Evolutionary conservation across 2,888 invertebrate genomes (phyloP), one percentile per base, ranked within the genome.

Genomic region (Dicycla oo): DNA sequence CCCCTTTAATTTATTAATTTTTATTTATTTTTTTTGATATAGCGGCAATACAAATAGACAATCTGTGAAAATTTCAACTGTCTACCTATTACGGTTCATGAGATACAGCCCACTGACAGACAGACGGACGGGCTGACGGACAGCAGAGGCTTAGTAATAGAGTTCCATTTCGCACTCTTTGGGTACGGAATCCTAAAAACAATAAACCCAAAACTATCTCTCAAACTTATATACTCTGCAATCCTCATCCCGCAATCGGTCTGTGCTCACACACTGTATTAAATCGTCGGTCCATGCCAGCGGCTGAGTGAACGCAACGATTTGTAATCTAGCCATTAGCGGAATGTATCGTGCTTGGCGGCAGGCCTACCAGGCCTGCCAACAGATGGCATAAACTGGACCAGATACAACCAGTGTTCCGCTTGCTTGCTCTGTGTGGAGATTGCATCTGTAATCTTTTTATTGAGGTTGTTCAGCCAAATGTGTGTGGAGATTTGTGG

Each of bases 251-350:
- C 23, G 61, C 72, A 68, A 30, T 51, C 60, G 38, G n/a, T 58
- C 65, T 63, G 73, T 70, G 75, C 62, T 75, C 38, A 78, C 80
- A 83, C 66, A 86, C 81, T 78, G 78, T 78, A 84, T 84, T 84
- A 86, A 88, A 83, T 73, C 80, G 69, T 70, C 62, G 77, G 74
- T 69, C 82, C 83, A 83, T 83, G 85, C 80, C 83, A 84, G 81
- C 77, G 83, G 84, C 86, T 87, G 88, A 91, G 84, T 83, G 83
- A 83, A 73, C 90, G 86, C 80, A 80, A 86, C 91, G 88, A 94
- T 93, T 91, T 92, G 94, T 93, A 92, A 92, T 93, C 90, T 91
- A 81, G 88, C 89, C 91, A 91, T 92, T 93, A 92, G 86, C 79
- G 87, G 89, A 89, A 91, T 91, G 91, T 91, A 91, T 90, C 88